Percentiles rank a stretch among this genome's conserved stretches.
Evolutionary conservation across 2,113 vertebrate genomes (phyloP).

Genomic region (Phycodurus eques): DNA sequence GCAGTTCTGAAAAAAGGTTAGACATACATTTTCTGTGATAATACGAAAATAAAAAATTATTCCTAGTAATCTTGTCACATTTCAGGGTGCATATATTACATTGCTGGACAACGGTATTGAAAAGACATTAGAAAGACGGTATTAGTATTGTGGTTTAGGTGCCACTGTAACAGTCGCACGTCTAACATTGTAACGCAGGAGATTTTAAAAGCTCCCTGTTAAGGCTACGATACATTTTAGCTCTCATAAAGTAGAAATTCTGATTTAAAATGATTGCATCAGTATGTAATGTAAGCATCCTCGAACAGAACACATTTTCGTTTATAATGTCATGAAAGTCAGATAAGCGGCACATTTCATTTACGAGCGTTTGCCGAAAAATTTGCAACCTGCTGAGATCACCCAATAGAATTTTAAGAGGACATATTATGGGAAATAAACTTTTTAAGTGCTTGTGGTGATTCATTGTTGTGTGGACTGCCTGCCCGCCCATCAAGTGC

Average conservation of each 20-base stretch:
- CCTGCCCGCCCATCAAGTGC: too few relatives aligned
- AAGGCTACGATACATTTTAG: too few relatives aligned
- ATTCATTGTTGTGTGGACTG: too few relatives aligned
- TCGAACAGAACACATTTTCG: background rate
- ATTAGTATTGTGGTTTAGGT: conserved; percentile 11
- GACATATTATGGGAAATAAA: too few relatives aligned
- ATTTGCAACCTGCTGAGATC: background rate
- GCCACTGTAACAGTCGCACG: conserved; percentile 50
- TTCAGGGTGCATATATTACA: conserved; percentile 33
- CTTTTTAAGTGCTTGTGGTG: too few relatives aligned
- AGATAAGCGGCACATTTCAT: too few relatives aligned
- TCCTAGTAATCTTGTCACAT: conserved; percentile 51
- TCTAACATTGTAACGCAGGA: background rate
- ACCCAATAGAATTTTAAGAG: too few relatives aligned
- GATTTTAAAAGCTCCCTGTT: background rate
- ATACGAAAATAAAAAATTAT: conserved; percentile 24
- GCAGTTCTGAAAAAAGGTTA: conserved; percentile 33
- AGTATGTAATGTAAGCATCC: background rate
- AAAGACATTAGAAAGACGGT: conserved; percentile 50
- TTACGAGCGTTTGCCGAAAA: too few relatives aligned
- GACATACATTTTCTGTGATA: conserved; percentile 18
- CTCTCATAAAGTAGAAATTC: too few relatives aligned
- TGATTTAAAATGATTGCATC: too few relatives aligned
- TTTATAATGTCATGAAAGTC: too few relatives aligned
- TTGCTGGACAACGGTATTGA: conserved; percentile 8